Conservation (phyloP, 2,888 invertebrate species). For the Apocheima hispidaria region DNA sequence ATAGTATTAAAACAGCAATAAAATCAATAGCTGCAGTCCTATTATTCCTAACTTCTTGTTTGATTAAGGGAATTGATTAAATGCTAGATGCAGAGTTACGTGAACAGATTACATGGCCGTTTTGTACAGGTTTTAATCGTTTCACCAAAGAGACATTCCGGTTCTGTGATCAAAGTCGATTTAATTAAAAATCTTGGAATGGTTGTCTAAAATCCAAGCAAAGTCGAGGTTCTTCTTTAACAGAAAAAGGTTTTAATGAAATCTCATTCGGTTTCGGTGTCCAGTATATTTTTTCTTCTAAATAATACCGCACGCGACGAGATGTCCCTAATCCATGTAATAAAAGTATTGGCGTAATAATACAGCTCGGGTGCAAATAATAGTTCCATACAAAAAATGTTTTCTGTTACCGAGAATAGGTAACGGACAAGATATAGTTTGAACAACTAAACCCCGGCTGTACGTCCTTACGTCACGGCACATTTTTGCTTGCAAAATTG, state of each 20-base stretch:
- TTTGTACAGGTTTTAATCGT: constrained; percentile 76
- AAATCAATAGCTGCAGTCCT: constrained; percentile 3
- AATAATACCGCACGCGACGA: constrained; percentile 34
- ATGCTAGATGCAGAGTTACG: constrained; percentile 52
- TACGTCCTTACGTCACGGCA: no score
- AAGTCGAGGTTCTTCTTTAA: constrained; percentile 66
- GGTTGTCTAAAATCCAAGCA: constrained; percentile 79
- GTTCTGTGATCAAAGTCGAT: constrained; percentile 78
- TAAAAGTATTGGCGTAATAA: constrained; percentile 40
- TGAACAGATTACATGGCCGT: constrained; percentile 65
- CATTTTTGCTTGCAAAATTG: no score
- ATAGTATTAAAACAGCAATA: no score
- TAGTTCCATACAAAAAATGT: constrained; percentile 33
- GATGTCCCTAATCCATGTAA: constrained; percentile 40
- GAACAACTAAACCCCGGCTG: no score
- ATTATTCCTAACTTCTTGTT: constrained; percentile 24
- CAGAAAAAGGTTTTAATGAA: constrained; percentile 70
- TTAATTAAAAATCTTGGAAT: constrained; percentile 82
- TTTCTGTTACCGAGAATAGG: constrained; percentile 24
- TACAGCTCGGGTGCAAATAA: constrained; percentile 38
- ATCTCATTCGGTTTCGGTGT: constrained; percentile 66
- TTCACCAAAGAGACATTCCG: constrained; percentile 77
- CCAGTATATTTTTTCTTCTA: constrained; percentile 36
- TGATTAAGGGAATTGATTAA: constrained; percentile 48
- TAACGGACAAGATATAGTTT: not conserved